Evolutionary conservation across 1,140 invertebrate species (phyloP).

Genomic region (Lithobius niger): DNA sequence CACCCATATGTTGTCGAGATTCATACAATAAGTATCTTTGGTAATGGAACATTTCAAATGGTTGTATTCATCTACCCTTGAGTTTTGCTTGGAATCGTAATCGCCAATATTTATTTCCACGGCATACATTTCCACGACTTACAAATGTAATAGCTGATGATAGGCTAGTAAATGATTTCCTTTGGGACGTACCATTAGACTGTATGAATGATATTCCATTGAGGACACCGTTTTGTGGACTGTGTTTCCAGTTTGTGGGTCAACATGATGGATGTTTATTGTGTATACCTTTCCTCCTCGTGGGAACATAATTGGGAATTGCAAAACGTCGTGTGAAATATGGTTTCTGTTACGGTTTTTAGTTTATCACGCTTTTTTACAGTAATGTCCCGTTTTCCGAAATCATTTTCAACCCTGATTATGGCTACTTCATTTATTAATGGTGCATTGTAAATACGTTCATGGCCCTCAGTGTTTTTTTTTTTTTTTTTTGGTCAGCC

Average conservation of each 20-base stretch:
- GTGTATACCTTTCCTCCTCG: conserved; percentile 15
- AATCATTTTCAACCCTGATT: conserved; percentile 10
- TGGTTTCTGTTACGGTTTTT: conserved; percentile 14
- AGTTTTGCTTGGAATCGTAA: no score
- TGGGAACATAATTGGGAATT: conserved; percentile 15
- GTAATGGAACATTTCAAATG: no score
- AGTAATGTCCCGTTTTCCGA: conserved; percentile 14
- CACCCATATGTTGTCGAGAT: no score
- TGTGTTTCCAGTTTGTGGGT: conserved; percentile 16
- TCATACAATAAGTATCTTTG: no score
- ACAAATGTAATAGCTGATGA: no score
- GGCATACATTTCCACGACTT: no score
- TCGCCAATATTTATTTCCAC: no score
- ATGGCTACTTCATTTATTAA: conserved; percentile 14
- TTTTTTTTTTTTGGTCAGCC: no score
- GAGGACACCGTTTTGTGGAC: conserved; percentile 26
- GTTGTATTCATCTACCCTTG: no score
- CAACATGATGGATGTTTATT: conserved; percentile 20
- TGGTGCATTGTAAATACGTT: conserved; percentile 26
- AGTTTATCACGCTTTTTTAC: conserved; percentile 17
- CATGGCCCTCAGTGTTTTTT: conserved; percentile 30
- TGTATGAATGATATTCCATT: conserved; percentile 31
- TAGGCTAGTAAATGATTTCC: no score
- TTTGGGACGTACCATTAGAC: conserved; percentile 30
- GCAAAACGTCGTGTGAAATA: conserved; percentile 14